These are phyloP conservation scores for Acanthopagrus latus DNA, from an alignment of 2,797 vertebrate genomes.

Conservation along the genomic window DNA sequence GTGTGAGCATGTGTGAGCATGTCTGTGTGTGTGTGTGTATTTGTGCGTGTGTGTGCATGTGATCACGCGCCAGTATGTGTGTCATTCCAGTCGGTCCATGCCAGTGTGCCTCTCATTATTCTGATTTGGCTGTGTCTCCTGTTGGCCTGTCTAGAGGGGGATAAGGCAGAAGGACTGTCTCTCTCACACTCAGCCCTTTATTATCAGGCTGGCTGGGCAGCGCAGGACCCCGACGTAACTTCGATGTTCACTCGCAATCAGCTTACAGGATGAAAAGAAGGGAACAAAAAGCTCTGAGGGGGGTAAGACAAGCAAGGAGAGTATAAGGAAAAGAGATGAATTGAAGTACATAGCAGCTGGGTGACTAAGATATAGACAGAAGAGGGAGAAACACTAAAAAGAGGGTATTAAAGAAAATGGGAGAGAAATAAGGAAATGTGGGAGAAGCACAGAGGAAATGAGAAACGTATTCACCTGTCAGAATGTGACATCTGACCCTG, in stretches of 20 bases:
- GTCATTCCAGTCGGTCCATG: constrained; percentile 79
- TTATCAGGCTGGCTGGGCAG: constrained; percentile 77
- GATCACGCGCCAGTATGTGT: constrained; percentile 66
- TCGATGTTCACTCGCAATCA: constrained; percentile 72
- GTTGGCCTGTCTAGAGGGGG: constrained; percentile 80
- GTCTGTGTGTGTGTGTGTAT: constrained; percentile 9
- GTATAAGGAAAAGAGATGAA: constrained; percentile 29
- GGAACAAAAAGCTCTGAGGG: constrained; percentile 51
- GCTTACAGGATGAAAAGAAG: constrained; percentile 60
- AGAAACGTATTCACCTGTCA: constrained; percentile 48
- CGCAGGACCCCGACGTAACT: constrained; percentile 68
- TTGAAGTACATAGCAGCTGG: constrained; percentile 47
- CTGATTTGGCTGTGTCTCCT: constrained; percentile 84
- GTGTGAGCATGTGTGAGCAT: constrained; percentile 19
- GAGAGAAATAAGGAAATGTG: neutral
- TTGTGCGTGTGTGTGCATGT: constrained; percentile 17
- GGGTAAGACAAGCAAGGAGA: constrained; percentile 20
- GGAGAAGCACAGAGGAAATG: constrained; percentile 6
- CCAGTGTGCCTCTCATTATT: constrained; percentile 86
- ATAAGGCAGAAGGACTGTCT: constrained; percentile 77
- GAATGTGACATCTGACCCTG: constrained; percentile 48
- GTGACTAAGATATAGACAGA: constrained; percentile 16
- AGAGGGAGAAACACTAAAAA: constrained; percentile 5
- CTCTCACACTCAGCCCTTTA: constrained; percentile 74
- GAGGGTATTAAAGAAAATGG: neutral